Base-by-base conservation (phyloP, 2,113 vertebrate genomes). In the Tautogolabrus adspersus region DNA sequence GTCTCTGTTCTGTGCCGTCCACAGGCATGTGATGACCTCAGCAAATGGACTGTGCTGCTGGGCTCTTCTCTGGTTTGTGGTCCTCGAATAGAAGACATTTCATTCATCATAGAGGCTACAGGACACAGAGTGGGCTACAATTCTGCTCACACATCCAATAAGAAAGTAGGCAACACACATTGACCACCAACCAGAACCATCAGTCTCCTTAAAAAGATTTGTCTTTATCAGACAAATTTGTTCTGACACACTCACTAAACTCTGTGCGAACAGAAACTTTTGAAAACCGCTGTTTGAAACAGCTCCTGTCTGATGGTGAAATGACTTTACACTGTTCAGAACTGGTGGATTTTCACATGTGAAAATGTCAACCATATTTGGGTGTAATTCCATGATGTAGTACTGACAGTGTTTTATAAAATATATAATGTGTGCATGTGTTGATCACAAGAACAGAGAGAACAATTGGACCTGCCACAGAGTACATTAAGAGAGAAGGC, bases 101-200 rank as follows among this genome's bases (percentile, higher is more conserved):
- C 94, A 12, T 99, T 99, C 93, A 95, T 99, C 85, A 96, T 97
- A 30, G 97, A 98, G 83, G 95, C 96, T 65, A 8, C 93, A 85
- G 93, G 84, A 70, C 93, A 81, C 49, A 67, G 23, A 42, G 92
- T 68, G 60, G 79, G 6, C 64, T 88, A 77, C 52, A 18, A 21
- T 40, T 63, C 83, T 56, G 37, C 49, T 3, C 65, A 49, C 16
- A 56, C 88, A 72, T 82, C 94, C 1, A 83, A 93, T 6, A 91
- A 95, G 83, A 94, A 96, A 57, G 97, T 98, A 89, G 90, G 95
- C 83, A 57, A 42, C 2, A 0, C 51, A 40, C 40, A 26, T 72
- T 38, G 23, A 46, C 44, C 15, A 12, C 12, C 65, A 23, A 16
- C 30, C 30, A 65, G 0, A 44, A 5, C 1, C 54, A 10, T 37